Evolutionary conservation across 1,140 invertebrate genomes (phyloP).

Genomic region (Drosophila sproati): DNA sequence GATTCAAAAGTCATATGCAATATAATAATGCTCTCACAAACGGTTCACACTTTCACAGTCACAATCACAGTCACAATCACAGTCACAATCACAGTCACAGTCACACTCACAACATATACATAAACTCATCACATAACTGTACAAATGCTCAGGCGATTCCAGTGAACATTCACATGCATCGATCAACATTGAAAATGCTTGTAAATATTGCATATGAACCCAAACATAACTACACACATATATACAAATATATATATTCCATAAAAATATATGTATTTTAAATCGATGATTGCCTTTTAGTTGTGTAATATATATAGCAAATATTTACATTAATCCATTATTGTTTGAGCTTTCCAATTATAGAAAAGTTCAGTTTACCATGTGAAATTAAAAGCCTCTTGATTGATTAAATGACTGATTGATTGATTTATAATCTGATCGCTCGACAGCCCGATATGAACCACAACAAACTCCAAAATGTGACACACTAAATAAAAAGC

Average conservation of each 20-base stretch:
- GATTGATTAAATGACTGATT: slow-evolving; percentile 13
- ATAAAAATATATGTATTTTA: neutral
- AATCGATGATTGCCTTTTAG: slow-evolving; percentile 8
- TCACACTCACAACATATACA: slow-evolving; percentile 4
- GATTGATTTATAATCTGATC: slow-evolving; percentile 4
- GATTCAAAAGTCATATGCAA: slow-evolving; percentile 54
- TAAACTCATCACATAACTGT: neutral
- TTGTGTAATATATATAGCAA: slow-evolving; percentile 16
- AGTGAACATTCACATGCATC: slow-evolving; percentile 3
- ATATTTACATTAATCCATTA: slow-evolving; percentile 37
- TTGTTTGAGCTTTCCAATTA: slow-evolving; percentile 44
- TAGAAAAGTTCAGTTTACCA: slow-evolving; percentile 51
- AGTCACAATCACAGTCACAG: neutral
- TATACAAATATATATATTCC: neutral
- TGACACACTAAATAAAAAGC: slow-evolving; percentile 31
- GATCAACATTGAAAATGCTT: slow-evolving; percentile 29
- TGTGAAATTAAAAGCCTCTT: slow-evolving; percentile 24
- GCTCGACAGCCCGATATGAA: slow-evolving; percentile 5
- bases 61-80: slow-evolving; percentile 6
- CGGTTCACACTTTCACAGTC: neutral
- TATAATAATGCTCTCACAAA: slow-evolving; percentile 13
- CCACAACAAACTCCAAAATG: slow-evolving; percentile 8
- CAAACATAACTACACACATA: slow-evolving; percentile 13
- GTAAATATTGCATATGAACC: slow-evolving; percentile 73
- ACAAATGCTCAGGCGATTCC: neutral